A percentile compares a stretch with the other conserved stretches of the same genome.
These are phyloP conservation scores for Stenodema calcarata DNA, from an alignment of 2,888 invertebrate genomes.

Conservation along the genomic window DNA sequence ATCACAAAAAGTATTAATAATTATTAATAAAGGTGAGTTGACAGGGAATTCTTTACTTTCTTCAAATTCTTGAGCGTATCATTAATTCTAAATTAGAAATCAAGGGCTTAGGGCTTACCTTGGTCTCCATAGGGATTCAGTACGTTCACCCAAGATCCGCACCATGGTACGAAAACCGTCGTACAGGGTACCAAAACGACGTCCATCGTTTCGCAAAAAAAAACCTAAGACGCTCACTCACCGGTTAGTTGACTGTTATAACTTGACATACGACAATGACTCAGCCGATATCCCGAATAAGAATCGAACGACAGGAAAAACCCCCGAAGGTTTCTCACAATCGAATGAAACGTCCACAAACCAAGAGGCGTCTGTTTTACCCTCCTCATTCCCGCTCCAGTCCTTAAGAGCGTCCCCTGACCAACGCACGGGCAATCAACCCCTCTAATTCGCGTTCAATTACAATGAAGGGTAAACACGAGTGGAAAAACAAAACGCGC, in stretches of 20 bases:
- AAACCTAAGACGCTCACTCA: not conserved
- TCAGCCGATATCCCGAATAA: not conserved
- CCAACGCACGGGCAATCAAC: not conserved
- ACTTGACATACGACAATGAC: not conserved
- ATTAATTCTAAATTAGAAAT: too few species aligned
- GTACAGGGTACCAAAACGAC: constrained; percentile 27
- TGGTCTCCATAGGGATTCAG: constrained; percentile 1
- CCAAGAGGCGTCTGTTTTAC: not conserved
- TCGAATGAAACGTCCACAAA: not conserved
- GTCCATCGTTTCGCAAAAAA: constrained; percentile 4
- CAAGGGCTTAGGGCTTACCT: not conserved
- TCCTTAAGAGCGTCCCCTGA: not conserved
- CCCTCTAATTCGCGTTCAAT: not conserved
- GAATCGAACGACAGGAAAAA: not conserved
- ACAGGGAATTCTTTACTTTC: too few species aligned
- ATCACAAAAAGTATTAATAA: too few species aligned
- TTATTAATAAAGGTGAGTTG: too few species aligned
- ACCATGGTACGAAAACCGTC: constrained; percentile 28
- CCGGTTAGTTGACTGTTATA: not conserved
- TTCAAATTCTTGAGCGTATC: too few species aligned
- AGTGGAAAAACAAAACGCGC: too few species aligned
- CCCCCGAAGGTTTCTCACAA: not conserved
- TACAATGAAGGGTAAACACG: not conserved
- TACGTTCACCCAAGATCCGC: constrained; percentile 34
- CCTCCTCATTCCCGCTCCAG: not conserved